These are phyloP conservation scores for Isurus oxyrinchus DNA, from an alignment of 2,113 vertebrate genomes.

Conservation along the genomic window DNA sequence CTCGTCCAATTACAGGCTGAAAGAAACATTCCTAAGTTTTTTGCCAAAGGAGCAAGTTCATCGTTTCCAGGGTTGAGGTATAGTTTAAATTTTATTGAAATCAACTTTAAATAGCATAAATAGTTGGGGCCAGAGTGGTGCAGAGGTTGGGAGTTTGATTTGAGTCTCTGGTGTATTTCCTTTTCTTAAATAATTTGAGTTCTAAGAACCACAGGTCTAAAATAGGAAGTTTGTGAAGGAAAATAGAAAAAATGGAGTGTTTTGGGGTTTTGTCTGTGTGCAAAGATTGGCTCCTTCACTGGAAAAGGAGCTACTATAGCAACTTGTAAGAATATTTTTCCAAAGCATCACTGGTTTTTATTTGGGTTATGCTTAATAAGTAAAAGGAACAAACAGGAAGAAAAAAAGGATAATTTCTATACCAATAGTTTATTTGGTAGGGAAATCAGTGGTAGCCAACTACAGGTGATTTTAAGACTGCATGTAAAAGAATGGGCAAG, in stretches of 20 bases:
- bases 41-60: background rate
- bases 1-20: background rate
- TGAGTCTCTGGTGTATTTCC: background rate
- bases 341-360: background rate
- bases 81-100: background rate
- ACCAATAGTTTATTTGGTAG: background rate
- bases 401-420: background rate
- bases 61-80: background rate
- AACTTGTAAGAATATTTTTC: background rate
- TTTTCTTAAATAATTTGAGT: background rate
- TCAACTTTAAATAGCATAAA: background rate
- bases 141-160: background rate
- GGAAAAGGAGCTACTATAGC: background rate
- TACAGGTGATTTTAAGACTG: background rate
- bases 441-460: background rate
- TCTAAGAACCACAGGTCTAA: background rate
- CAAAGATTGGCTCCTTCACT: background rate
- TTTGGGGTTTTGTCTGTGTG: background rate
- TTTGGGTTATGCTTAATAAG: background rate
- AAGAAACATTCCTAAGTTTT: background rate
- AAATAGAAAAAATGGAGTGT: background rate
- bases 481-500: background rate
- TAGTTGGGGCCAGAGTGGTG: background rate
- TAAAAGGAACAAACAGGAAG: background rate
- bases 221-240: background rate